phyloP scores from a whole-genome alignment of 37 sponge, comb jelly and placozoan species.

The Spongilla lacustris region DNA sequence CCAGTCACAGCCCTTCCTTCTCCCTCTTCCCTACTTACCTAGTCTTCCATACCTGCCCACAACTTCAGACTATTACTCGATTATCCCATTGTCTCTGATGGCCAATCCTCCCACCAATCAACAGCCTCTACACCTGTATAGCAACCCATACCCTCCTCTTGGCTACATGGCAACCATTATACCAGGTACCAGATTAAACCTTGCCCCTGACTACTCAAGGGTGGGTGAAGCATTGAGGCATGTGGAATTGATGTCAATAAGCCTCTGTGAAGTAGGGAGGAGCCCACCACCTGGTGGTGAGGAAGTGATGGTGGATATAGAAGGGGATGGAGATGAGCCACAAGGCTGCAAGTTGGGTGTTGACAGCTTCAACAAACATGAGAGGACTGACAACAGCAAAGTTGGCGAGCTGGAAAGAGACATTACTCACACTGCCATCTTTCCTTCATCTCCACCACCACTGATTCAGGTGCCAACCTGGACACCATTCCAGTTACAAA shows the following conservation, averaged over 20 bases:
- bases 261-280: neutral
- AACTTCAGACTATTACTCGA: neutral
- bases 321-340: neutral
- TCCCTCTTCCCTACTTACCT: neutral
- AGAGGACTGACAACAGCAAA: neutral
- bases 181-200: neutral
- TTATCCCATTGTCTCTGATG: neutral
- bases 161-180: neutral
- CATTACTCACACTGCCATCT: neutral
- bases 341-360: neutral
- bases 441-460: neutral
- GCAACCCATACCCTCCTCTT: neutral
- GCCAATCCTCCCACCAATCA: neutral
- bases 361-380: neutral
- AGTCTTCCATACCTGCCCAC: neutral
- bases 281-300: neutral
- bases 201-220: neutral
- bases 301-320: constrained; percentile 8
- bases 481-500: neutral
- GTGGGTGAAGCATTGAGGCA: neutral
- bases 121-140: neutral
- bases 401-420: no score
- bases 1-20: neutral
- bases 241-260: neutral
- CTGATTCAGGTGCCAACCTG: neutral